Conservation (phyloP, 1,140 invertebrate species). For the Melitaea cinxia region DNA sequence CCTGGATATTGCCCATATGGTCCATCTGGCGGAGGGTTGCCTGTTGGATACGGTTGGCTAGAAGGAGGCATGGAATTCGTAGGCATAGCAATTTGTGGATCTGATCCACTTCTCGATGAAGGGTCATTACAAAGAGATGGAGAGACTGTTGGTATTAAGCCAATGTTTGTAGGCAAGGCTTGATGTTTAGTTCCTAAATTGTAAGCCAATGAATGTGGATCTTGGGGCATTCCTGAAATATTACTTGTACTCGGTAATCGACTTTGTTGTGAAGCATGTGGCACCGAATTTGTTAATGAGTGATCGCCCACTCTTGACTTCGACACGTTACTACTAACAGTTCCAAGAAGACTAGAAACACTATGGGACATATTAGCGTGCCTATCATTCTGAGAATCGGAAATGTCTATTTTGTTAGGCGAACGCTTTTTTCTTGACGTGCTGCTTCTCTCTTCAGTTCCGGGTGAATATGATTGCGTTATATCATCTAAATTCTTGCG, state of each 20-base stretch:
- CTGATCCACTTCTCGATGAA: slow-evolving; percentile 20
- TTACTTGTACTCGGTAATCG: slow-evolving; percentile 24
- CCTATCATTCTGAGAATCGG: slow-evolving; percentile 58
- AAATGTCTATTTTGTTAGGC: slow-evolving; percentile 48
- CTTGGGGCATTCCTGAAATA: slow-evolving; percentile 43
- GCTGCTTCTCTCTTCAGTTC: slow-evolving; percentile 59
- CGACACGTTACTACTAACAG: slow-evolving; percentile 38
- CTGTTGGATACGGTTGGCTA: slow-evolving; percentile 33
- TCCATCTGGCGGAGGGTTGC: slow-evolving; percentile 53
- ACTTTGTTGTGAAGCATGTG: slow-evolving; percentile 13
- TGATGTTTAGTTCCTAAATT: slow-evolving; percentile 40
- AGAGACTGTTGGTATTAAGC: slow-evolving; percentile 28
- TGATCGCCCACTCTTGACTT: slow-evolving; percentile 45
- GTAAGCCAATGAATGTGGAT: slow-evolving; percentile 39
- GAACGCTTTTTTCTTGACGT: slow-evolving; percentile 76
- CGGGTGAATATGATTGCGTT: slow-evolving; percentile 75
- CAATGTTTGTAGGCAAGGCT: slow-evolving; percentile 40
- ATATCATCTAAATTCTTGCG: slow-evolving; percentile 78
- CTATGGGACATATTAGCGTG: slow-evolving; percentile 65
- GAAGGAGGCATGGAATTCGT: slow-evolving; percentile 33
- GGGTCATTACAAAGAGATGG: slow-evolving; percentile 32
- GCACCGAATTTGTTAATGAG: slow-evolving; percentile 21
- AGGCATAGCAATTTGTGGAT: slow-evolving; percentile 33
- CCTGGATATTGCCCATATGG: slow-evolving; percentile 70
- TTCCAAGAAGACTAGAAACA: slow-evolving; percentile 66